Evolutionary conservation across 1,140 invertebrate genomes (phyloP).

Genomic region (Leguminivora glycinivorella): DNA sequence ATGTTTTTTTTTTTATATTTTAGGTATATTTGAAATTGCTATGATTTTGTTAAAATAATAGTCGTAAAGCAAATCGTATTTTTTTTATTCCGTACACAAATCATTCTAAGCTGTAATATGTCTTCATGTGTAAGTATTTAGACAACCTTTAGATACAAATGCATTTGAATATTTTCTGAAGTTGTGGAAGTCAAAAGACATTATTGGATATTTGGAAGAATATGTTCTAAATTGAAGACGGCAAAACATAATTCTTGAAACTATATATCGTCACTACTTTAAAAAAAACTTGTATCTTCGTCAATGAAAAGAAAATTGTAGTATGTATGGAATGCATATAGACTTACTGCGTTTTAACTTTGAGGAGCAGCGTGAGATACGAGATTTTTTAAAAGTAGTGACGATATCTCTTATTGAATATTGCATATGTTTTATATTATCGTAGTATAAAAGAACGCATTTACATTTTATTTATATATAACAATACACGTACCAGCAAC

Average conservation of each 20-base stretch:
- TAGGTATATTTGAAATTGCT: too few relatives aligned
- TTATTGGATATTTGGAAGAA: background rate
- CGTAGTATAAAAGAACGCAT: slow-evolving; percentile 1
- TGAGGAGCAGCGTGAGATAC: too few relatives aligned
- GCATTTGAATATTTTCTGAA: background rate
- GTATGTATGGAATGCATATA: too few relatives aligned
- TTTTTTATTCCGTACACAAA: too few relatives aligned
- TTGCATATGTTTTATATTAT: background rate
- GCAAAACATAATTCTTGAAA: background rate
- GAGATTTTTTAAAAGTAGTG: too few relatives aligned
- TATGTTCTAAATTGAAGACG: background rate
- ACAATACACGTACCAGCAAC: slow-evolving; percentile 16
- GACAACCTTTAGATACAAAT: background rate
- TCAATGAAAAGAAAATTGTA: too few relatives aligned
- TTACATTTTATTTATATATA: background rate
- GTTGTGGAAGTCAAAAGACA: background rate
- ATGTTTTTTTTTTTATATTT: background rate
- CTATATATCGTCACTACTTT: too few relatives aligned
- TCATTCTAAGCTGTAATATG: background rate
- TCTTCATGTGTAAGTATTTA: background rate
- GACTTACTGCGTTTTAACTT: too few relatives aligned
- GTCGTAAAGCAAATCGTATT: too few relatives aligned
- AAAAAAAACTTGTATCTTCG: too few relatives aligned
- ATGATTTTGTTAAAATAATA: too few relatives aligned
- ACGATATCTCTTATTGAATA: background rate